phyloP scores from a whole-genome alignment of 2,113 vertebrate species.

The Chunga burmeisteri region DNA sequence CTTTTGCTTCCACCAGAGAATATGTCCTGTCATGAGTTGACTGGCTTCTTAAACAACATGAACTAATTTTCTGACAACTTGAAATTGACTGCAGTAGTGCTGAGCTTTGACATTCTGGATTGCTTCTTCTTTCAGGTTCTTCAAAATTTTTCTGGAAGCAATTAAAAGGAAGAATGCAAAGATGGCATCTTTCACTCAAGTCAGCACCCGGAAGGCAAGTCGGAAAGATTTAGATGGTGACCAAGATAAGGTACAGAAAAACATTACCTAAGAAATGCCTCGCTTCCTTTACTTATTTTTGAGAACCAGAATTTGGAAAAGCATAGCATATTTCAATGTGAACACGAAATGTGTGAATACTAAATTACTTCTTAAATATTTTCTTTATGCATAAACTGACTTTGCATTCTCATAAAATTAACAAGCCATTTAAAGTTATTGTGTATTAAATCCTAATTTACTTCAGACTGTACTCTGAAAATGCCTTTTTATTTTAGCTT shows the following conservation, averaged over 20 bases:
- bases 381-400: not conserved
- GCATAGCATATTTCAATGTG: not conserved
- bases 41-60: not conserved
- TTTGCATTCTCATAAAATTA: not conserved
- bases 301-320: not conserved
- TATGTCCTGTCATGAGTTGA: not conserved
- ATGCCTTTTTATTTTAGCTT: not conserved
- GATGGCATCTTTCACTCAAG: constrained; percentile 78
- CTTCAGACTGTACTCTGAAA: not conserved
- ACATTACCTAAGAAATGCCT: not conserved
- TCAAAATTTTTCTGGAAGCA: constrained; percentile 83
- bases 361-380: not conserved
- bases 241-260: constrained; percentile 55
- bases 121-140: constrained; percentile 80
- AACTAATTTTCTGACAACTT: not conserved
- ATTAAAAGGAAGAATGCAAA: constrained; percentile 86
- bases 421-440: not conserved
- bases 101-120: not conserved
- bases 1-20: not conserved
- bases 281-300: not conserved
- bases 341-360: not conserved
- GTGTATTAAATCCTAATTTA: not conserved
- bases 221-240: constrained; percentile 73
- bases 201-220: constrained; percentile 83
- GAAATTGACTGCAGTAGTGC: not conserved